Percentiles rank a stretch among this genome's conserved stretches.
Evolutionary conservation across 2,888 invertebrate species (phyloP).

Genomic region (Pecten maximus): DNA sequence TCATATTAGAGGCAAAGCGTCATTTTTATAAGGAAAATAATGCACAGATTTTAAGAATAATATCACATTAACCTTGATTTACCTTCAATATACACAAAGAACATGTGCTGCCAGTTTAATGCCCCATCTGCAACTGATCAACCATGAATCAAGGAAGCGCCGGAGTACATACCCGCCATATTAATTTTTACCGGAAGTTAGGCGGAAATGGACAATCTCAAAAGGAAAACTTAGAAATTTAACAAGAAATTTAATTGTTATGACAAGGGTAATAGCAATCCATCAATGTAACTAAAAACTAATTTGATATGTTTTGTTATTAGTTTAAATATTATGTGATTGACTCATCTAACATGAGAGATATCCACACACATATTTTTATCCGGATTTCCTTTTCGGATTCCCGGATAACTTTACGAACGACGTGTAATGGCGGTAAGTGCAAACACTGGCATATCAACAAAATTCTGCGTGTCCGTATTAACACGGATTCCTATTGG

Average conservation of each 20-base stretch:
- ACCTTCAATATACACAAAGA: conserved; percentile 20
- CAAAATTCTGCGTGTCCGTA: too few relatives aligned
- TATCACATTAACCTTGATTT: not conserved
- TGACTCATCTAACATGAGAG: too few relatives aligned
- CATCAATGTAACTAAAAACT: too few relatives aligned
- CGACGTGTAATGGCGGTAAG: conserved; percentile 22
- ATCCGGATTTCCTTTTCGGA: not conserved
- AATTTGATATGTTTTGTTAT: too few relatives aligned
- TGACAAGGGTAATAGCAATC: too few relatives aligned
- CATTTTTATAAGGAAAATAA: not conserved
- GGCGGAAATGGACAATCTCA: not conserved
- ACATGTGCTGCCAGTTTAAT: not conserved
- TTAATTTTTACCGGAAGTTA: conserved; percentile 5
- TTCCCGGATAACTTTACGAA: not conserved
- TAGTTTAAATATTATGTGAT: too few relatives aligned
- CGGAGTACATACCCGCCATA: conserved; percentile 24
- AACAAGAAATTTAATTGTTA: not conserved
- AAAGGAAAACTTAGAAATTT: not conserved
- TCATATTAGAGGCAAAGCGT: not conserved
- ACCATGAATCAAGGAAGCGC: conserved; percentile 33
- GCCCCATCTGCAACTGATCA: conserved; percentile 27
- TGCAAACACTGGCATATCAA: not conserved
- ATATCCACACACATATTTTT: too few relatives aligned
- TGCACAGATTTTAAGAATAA: not conserved
- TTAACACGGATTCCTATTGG: too few relatives aligned